Evolutionary conservation across 2,113 vertebrate species (phyloP), one percentile per base, ranked within the genome.

Genomic region (Strix aluco): DNA sequence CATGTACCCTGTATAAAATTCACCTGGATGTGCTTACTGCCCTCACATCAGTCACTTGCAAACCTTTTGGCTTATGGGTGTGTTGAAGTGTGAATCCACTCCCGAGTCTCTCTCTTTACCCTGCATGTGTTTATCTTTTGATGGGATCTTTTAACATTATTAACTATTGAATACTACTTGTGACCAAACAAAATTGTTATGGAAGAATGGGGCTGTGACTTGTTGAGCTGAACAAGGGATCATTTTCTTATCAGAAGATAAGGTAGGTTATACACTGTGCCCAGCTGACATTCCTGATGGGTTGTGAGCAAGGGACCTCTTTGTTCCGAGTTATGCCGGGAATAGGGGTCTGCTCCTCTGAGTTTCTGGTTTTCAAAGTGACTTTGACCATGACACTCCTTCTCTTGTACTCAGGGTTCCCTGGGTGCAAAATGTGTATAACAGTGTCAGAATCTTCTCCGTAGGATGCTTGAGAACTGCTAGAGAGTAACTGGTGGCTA

Each of bases 341-440:
- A n/a, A 6, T 5, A n/a, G 5, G 7, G 17, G 9, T 86, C 42
- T 62, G 32, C 22, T 74, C 10, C 22, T 58, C 36, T 3, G 1
- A 25, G 9, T 30, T 8, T 69, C 42, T 73, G 42, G 3, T 16
- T 79, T 78, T 79, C 27, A 36, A 25, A 15, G 46, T n/a, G 58
- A 36, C n/a, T 77, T 90, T 36, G 32, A 57, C 66, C 20, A 5
- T 22, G 13, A n/a, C 5, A 2, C 11, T 44, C 8, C 12, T 44
- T 5, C 26, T 77, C 32, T 30, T 71, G 44, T 90, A 21, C 21
- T 92, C 27, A 32, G 12, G 44, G 47, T 61, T 71, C 23, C 42
- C 6, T 0, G 0, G 4, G 20, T n/a, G n/a, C 29, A 26, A 86
- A 82, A 72, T 34, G 52, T 82, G 15, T 27, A 0, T 15, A 26